Base-by-base conservation (phyloP, 2,888 invertebrate species). In the Plemyria rubiginata region DNA sequence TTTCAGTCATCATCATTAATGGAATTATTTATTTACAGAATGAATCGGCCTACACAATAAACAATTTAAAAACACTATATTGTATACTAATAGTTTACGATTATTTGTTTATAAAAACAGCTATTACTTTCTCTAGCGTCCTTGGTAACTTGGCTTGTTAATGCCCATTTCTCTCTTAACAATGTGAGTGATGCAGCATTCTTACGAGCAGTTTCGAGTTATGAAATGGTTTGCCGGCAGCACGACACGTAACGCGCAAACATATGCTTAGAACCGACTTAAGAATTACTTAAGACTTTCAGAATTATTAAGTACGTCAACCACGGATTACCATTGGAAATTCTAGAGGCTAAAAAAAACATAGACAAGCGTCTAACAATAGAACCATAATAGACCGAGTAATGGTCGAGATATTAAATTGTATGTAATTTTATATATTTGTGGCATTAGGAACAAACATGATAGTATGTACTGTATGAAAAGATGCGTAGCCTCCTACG, bases 201-300 rank as follows among this genome's bases (percentile, higher is more conserved):
- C 57, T 62, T 53, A 57, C 38, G 48, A 56, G 53, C 53, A 40
- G 29, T 22, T 48, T 36, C n/a, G 50, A 40, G 57, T 65, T 58
- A 65, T 60, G 54, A 54, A 61, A 61, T 32, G 29, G 50, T 54
- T 50, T 40, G 45, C 50, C n/a, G 54, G 38, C n/a, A 54, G 46
- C 40, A 57, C 48, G 54, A 32, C 40, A 57, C 51, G 57, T 57
- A 51, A 57, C 53, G 53, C 46, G 54, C 58, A 52, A 54, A 49
- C 55, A 48, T 48, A 48, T 38, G 16, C 28, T 41, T 41, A 48
- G 16, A 48, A 8, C 15, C 13, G 41, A 38, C 5, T 22, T 45
- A 52, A 45, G 45, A 54, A 48, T 40, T 38, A 40, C 28, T 43
- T 12, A 15, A 45, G 16, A 46, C 13, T 15, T 15, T 15, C 15